Evolutionary conservation across 1,140 invertebrate genomes (phyloP).

Genomic region (Drosophila pandora): DNA sequence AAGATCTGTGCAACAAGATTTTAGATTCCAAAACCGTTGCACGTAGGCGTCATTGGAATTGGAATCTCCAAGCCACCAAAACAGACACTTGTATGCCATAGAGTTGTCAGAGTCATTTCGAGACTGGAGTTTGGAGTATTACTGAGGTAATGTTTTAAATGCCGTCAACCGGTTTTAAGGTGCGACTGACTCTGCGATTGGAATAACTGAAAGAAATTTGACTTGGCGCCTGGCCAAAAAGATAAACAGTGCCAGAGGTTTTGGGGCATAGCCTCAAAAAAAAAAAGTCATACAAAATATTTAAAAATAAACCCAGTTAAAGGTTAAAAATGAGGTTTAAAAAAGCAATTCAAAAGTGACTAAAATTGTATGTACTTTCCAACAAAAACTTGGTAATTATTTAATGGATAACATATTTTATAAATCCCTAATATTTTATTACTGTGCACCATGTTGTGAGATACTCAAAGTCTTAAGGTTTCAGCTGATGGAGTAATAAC

Average conservation of each 20-base stretch:
- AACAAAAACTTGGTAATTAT: no score
- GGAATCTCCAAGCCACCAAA: slow-evolving; percentile 12
- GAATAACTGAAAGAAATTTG: slow-evolving; percentile 51
- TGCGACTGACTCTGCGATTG: slow-evolving; percentile 70
- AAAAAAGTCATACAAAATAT: not conserved
- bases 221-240: slow-evolving; percentile 26
- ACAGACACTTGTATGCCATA: slow-evolving; percentile 54
- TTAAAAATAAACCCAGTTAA: slow-evolving; percentile 1
- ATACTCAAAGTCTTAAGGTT: slow-evolving; percentile 52
- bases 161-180: slow-evolving; percentile 73
- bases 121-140: slow-evolving; percentile 33
- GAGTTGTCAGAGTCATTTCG: slow-evolving; percentile 40
- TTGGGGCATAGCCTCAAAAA: slow-evolving; percentile 1
- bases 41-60: slow-evolving; percentile 48
- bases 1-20: slow-evolving; percentile 26
- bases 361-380: no score
- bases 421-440: not conserved
- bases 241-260: slow-evolving; percentile 12
- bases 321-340: not conserved
- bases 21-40: slow-evolving; percentile 14
- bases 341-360: not conserved
- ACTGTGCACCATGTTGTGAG: slow-evolving; percentile 19
- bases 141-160: slow-evolving; percentile 57
- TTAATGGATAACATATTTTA: no score
- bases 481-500: slow-evolving; percentile 58